Evolutionary conservation across 2,113 vertebrate species (phyloP).

Genomic region (Otus sunia): DNA sequence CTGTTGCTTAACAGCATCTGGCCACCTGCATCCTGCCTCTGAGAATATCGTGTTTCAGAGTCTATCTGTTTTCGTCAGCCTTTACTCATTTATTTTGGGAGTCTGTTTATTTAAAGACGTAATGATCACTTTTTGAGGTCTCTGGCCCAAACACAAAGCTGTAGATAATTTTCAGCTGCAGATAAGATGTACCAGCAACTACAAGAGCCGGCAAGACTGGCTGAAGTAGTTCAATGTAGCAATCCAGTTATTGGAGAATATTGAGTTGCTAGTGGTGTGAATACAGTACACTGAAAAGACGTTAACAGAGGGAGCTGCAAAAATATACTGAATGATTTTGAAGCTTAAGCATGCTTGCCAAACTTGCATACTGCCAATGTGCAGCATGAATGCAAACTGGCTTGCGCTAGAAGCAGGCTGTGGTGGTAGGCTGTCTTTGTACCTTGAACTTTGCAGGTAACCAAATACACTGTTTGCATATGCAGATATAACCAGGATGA

Average conservation of each 20-base stretch:
- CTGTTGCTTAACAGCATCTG: neutral
- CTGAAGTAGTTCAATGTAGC: neutral
- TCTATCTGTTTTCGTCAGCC: neutral
- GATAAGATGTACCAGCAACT: too few species aligned
- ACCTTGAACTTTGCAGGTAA: neutral
- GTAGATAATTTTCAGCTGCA: neutral
- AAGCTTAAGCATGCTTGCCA: neutral
- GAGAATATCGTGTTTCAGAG: neutral
- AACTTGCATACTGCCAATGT: neutral
- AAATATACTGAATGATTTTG: neutral
- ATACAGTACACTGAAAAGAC: neutral
- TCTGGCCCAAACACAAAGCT: neutral
- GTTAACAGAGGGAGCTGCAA: neutral
- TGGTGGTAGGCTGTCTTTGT: neutral
- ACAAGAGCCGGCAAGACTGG: too few species aligned
- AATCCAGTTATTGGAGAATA: neutral
- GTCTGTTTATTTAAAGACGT: neutral
- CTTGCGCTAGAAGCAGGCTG: neutral
- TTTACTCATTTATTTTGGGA: neutral
- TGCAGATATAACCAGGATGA: neutral
- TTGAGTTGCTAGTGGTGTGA: fast-evolving
- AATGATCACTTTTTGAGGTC: neutral
- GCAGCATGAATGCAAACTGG: neutral
- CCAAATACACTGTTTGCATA: neutral
- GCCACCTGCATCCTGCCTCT: neutral